Evolutionary conservation across 2,113 vertebrate species (phyloP), one percentile per base, ranked within the genome.

Genomic region (Engraulis encrasicolus): DNA sequence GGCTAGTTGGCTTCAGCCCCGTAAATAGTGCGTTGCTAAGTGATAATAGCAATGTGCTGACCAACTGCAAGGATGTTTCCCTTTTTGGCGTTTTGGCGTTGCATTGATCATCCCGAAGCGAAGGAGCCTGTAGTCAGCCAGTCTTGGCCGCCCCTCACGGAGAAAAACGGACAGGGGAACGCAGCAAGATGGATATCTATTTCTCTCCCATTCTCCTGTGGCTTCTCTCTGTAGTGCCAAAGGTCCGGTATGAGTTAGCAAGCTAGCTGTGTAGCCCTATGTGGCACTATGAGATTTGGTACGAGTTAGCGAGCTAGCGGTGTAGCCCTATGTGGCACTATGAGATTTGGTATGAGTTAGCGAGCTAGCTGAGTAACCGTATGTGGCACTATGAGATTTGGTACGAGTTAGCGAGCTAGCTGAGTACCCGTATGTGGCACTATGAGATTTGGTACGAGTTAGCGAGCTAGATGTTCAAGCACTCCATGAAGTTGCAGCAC

Each of bases 101-200:
- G 23, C n/a, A 31, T 66, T 15, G 58, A n/a, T 66, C n/a, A n/a
- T n/a, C n/a, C n/a, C n/a, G n/a, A n/a, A n/a, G n/a, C n/a, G n/a
- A n/a, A n/a, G n/a, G 58, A 66, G 58, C 12, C 23, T 66, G 58
- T 31, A 31, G 58, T 23, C 58, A 14, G 58, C 58, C 58, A 14
- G 58, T 11, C 58, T 31, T 66, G 58, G 23, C 58, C 31, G 1
- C 58, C 58, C 58, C 3, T 6, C 52, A 58, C 58, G 15, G 58
- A 66, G 58, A 27, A 14, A 23, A 66, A 23, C 6, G 9, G 23
- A 66, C 9, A 27, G 27, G 58, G 58, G 58, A 66, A 23, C 23
- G 31, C 23, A 31, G 23, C 6, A 23, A n/a, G 58, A n/a, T 66
- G 58, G 27, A 66, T 66, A 23, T 66, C 82, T 87, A 77, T 85